Percentiles rank a stretch among this genome's conserved stretches.
Conservation (phyloP, 2,797 vertebrate genomes). For the Chaetophractus vellerosus region DNA sequence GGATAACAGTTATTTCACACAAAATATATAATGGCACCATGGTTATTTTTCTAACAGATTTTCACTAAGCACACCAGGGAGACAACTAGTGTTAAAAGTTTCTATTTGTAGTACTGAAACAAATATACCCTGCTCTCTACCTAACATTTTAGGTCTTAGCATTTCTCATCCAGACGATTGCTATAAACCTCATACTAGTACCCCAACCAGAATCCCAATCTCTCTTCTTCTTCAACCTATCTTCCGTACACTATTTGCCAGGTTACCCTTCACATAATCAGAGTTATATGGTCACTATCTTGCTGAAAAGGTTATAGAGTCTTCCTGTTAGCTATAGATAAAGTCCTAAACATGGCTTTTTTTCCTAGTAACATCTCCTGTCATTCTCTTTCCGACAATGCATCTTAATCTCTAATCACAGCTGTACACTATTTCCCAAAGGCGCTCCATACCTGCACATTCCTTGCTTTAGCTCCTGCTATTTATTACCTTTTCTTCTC, state of each 20-base stretch:
- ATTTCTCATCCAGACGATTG: not conserved
- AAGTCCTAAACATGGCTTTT: constrained; percentile 54
- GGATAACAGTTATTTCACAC: not conserved
- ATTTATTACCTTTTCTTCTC: not conserved
- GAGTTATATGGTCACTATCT: constrained; percentile 19
- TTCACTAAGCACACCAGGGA: constrained; percentile 37
- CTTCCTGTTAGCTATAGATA: not conserved
- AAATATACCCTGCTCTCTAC: not conserved
- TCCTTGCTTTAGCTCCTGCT: not conserved
- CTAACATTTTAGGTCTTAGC: not conserved
- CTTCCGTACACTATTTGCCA: not conserved
- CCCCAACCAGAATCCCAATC: not conserved
- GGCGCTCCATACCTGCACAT: not conserved
- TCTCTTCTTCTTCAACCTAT: not conserved
- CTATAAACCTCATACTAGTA: not conserved
- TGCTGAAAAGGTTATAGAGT: constrained; percentile 26
- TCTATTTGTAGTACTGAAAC: constrained; percentile 39
- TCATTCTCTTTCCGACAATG: not conserved
- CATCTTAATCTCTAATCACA: not conserved
- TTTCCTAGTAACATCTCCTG: not conserved
- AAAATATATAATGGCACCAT: constrained; percentile 18
- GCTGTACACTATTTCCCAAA: not conserved
- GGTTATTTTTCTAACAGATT: constrained; percentile 66
- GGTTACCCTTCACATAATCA: constrained; percentile 16
- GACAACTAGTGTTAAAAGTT: constrained; percentile 43